These are phyloP conservation scores for Calonectris borealis DNA, from an alignment of 2,113 vertebrate genomes.

Conservation along the genomic window DNA sequence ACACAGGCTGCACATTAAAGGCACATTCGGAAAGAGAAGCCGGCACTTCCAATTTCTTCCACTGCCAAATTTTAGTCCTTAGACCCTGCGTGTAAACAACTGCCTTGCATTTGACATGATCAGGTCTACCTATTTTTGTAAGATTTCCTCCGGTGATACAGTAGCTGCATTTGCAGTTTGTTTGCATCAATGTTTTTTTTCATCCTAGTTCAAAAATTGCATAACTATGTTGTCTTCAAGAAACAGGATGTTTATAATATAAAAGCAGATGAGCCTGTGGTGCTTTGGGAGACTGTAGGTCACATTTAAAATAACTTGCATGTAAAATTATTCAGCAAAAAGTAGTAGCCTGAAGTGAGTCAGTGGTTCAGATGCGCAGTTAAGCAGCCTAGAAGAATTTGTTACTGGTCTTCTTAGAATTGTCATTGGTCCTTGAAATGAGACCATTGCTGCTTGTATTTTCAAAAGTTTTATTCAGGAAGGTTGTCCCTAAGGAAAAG, in stretches of 20 bases:
- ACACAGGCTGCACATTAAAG: neutral
- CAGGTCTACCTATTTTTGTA: neutral
- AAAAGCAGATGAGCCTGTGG: conserved; percentile 4
- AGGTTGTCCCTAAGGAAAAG: neutral
- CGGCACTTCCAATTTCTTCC: neutral
- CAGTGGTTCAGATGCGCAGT: neutral
- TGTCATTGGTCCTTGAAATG: neutral
- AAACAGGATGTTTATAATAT: neutral
- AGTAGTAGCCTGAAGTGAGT: neutral
- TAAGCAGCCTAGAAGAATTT: neutral
- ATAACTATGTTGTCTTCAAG: neutral
- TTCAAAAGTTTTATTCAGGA: neutral
- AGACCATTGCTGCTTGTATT: neutral
- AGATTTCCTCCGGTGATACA: neutral
- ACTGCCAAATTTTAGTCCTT: neutral
- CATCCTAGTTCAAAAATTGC: neutral
- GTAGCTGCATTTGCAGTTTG: neutral
- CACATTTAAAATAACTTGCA: neutral
- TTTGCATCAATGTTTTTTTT: neutral
- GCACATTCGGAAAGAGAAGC: neutral
- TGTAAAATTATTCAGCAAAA: conserved; percentile 43
- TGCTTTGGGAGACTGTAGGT: neutral
- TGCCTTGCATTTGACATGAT: neutral
- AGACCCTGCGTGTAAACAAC: neutral
- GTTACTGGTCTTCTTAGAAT: neutral